Evolutionary conservation across 2,113 vertebrate species (phyloP).

Genomic region (Acrocephalus kingi): DNA sequence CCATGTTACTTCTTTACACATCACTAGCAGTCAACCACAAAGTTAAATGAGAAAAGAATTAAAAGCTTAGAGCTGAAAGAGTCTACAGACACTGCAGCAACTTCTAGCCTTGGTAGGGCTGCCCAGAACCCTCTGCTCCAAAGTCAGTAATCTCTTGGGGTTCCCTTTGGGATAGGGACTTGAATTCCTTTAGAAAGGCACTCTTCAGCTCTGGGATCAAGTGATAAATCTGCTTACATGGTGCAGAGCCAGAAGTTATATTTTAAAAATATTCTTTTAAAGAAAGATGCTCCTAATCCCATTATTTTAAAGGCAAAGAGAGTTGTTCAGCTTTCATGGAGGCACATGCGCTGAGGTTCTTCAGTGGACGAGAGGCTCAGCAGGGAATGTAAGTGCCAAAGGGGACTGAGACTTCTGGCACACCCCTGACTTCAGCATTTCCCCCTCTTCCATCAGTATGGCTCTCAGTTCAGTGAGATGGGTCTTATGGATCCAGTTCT

Average conservation of each 20-base stretch:
- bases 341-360: background rate
- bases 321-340: background rate
- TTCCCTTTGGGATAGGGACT: background rate
- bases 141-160: background rate
- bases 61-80: background rate
- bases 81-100: background rate
- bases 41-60: background rate
- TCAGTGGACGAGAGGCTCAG: background rate
- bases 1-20: background rate
- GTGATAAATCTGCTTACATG: background rate
- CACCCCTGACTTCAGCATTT: background rate
- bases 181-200: background rate
- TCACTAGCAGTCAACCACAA: background rate
- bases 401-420: background rate
- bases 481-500: background rate
- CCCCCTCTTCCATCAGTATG: background rate
- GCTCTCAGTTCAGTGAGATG: background rate
- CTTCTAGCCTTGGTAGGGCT: background rate
- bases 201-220: background rate
- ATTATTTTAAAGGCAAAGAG: background rate
- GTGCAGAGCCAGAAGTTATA: background rate
- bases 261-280: background rate
- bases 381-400: background rate
- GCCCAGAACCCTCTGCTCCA: background rate
- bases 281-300: background rate